Evolutionary conservation across 2,113 vertebrate species (phyloP).

Genomic region (Nasalis larvatus): DNA sequence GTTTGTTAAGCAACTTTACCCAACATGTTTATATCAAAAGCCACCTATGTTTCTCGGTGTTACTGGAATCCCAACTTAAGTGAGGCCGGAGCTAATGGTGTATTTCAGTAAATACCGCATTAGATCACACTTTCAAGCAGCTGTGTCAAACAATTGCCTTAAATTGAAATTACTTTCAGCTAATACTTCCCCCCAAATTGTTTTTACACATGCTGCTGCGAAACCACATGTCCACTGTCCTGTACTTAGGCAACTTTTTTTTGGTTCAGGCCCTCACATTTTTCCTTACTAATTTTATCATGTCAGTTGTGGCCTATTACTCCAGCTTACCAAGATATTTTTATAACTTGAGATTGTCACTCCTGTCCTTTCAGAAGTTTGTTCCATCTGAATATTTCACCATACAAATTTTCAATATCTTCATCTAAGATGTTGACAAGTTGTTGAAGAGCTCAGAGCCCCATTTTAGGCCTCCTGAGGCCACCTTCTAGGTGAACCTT

Average conservation of each 20-base stretch:
- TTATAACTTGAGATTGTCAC: neutral
- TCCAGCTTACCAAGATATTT: neutral
- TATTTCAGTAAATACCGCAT: neutral
- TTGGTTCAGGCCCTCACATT: neutral
- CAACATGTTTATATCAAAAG: neutral
- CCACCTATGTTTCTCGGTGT: neutral
- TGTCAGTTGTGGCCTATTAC: neutral
- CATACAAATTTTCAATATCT: neutral
- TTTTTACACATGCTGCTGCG: constrained; percentile 27
- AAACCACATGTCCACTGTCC: constrained; percentile 31
- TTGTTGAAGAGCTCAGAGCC: neutral
- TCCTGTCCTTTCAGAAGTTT: neutral
- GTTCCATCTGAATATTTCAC: neutral
- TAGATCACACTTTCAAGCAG: neutral
- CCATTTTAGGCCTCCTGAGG: neutral
- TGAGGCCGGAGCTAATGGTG: neutral
- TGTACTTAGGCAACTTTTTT: neutral
- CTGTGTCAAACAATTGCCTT: constrained; percentile 3
- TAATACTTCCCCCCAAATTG: neutral
- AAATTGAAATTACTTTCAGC: constrained; percentile 57
- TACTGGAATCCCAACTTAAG: neutral
- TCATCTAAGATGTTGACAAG: neutral
- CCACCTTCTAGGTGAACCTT: neutral
- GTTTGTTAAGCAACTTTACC: neutral
- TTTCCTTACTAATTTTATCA: neutral